A percentile compares a stretch with the other conserved stretches of the same genome.
Conservation (phyloP, 2,113 vertebrate species). For the Eurystomus gularis region DNA sequence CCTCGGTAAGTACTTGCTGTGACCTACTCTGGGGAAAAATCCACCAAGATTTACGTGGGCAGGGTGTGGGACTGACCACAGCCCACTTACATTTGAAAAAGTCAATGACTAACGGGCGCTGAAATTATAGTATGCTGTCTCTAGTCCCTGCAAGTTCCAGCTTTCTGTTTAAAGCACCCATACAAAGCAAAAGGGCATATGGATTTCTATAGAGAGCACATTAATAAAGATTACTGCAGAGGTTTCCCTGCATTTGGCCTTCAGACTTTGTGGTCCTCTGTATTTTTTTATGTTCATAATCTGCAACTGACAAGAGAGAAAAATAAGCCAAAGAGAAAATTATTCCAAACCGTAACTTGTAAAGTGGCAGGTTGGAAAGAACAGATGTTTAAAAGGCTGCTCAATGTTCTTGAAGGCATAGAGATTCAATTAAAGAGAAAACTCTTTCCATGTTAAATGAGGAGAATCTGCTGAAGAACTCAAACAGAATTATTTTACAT, state of each 20-base stretch:
- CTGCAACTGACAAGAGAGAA: not conserved
- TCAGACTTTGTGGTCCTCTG: not conserved
- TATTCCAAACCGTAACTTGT: not conserved
- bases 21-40: not conserved
- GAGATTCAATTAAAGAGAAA: not conserved
- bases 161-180: not conserved
- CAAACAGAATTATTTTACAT: not conserved
- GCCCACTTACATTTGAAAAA: not conserved
- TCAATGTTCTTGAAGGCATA: not conserved
- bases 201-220: not conserved
- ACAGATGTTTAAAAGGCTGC: conserved; percentile 4
- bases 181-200: not conserved
- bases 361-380: conserved; percentile 14
- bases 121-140: not conserved
- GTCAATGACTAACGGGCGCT: not conserved
- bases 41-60: not conserved
- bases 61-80: not conserved
- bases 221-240: not conserved
- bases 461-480: not conserved
- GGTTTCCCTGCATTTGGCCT: not conserved
- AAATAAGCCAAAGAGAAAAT: conserved; percentile 9
- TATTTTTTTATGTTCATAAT: not conserved
- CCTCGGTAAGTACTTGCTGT: conserved; percentile 83
- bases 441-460: not conserved
- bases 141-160: not conserved